Percentiles rank a stretch among this genome's conserved stretches.
Conservation (phyloP, 2,888 invertebrate genomes). For the Acanthosepion esculentum region DNA sequence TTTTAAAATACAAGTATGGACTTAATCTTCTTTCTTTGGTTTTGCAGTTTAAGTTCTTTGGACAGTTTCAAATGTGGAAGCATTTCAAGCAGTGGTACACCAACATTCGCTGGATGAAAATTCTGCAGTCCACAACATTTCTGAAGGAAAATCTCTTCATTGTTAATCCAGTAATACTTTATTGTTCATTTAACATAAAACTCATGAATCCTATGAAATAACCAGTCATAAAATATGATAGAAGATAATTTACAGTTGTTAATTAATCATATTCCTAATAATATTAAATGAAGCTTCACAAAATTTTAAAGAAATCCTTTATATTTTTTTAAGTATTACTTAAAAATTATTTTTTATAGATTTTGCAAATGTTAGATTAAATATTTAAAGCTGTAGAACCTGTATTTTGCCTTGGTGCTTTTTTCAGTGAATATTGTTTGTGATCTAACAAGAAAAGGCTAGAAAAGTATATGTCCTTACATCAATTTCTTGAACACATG, state of each 20-base stretch:
- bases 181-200: neutral
- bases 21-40: neutral
- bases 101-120: conserved; percentile 18
- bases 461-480: too few relatives aligned
- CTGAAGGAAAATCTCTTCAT: conserved; percentile 40
- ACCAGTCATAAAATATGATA: neutral
- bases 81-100: conserved; percentile 24
- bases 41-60: neutral
- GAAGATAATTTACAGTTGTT: neutral
- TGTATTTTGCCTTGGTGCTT: too few relatives aligned
- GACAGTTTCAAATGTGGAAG: conserved; percentile 41
- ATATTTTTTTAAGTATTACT: too few relatives aligned
- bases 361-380: too few relatives aligned
- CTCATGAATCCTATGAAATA: neutral
- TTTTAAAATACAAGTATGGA: too few relatives aligned
- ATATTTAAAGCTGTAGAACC: too few relatives aligned
- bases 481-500: too few relatives aligned
- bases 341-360: too few relatives aligned
- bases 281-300: too few relatives aligned
- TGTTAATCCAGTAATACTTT: neutral
- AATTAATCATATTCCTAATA: neutral
- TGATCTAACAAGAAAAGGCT: too few relatives aligned
- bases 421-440: too few relatives aligned
- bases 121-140: neutral
- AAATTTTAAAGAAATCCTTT: too few relatives aligned